These are phyloP conservation scores for Zelleria hepariella DNA, from an alignment of 2,888 invertebrate genomes.

Conservation along the genomic window DNA sequence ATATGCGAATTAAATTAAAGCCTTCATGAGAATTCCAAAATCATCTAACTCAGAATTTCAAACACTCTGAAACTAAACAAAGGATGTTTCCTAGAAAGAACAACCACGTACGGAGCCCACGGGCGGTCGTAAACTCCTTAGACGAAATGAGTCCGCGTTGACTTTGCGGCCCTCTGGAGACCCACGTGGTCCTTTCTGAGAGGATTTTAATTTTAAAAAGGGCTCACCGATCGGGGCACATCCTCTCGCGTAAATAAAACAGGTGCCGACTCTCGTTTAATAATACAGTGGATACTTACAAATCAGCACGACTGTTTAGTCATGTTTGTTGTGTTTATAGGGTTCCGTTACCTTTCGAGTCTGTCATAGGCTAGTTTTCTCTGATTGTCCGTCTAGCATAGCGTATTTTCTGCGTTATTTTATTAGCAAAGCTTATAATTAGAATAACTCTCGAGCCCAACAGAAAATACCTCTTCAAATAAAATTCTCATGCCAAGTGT, in stretches of 20 bases:
- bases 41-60: too few species aligned
- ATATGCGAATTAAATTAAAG: too few species aligned
- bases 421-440: too few species aligned
- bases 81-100: constrained; percentile 5
- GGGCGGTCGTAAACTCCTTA: constrained; percentile 21
- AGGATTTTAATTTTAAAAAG: constrained; percentile 27
- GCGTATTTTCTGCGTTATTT: too few species aligned
- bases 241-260: not conserved
- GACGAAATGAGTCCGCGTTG: constrained; percentile 20
- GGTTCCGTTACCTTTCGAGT: not conserved
- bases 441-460: too few species aligned
- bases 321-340: too few species aligned
- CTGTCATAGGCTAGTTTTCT: too few species aligned
- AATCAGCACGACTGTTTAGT: not conserved
- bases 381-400: too few species aligned
- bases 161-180: constrained; percentile 20
- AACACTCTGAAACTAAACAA: not conserved
- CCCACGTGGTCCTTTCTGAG: constrained; percentile 18
- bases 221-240: not conserved
- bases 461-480: too few species aligned
- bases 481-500: too few species aligned
- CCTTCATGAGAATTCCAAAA: too few species aligned
- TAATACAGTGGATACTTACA: not conserved
- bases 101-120: constrained; percentile 17
- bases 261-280: not conserved